Base-by-base conservation (phyloP, 2,888 invertebrate species). In the Elysia crispata region DNA sequence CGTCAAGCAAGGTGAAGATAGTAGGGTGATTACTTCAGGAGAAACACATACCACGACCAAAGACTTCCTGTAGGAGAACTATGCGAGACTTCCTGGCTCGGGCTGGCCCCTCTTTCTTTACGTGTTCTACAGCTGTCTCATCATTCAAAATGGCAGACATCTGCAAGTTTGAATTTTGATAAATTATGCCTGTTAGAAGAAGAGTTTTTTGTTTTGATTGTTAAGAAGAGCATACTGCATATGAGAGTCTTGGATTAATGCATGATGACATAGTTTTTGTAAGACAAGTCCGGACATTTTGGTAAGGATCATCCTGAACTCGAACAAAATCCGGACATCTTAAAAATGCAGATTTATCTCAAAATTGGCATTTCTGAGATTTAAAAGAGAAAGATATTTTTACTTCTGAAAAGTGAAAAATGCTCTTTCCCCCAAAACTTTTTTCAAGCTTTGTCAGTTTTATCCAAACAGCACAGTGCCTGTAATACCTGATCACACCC, bases 51-150 rank as follows among this genome's bases (percentile, higher is more conserved):
- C 93, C 95, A 87, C 95, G 94, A 25, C 96, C 96, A 92, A 95
- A 96, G 18, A 96, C 96, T 93, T 96, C 96, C 62, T 95, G 94
- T 76, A 96, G 91, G 73, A 96, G 92, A 64, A 94, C 94, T 90
- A 95, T 93, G 86, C 94, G 94, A 20, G 93, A 92, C 83, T 92
- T 92, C 80, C 92, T 92, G 57, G 93, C 93, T 85, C 93, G 88
- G 88, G 93, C 94, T 67, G 95, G 93, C 49, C 95, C 95, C 88
- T 94, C 94, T 84, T 94, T 92, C 92, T 93, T 92, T 11, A 96
- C 94, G 86, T 95, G 95, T 90, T 97, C 96, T 0, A 96, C 94
- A 0, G 95, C 89, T 33, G 92, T 92, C 79, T 91, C 91, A 83
- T 92, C 92, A 70, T 86, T 86, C 41, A 91, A 85, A 79, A 92